phyloP scores from a whole-genome alignment of 2,113 vertebrate genomes.

The Dissostichus mawsoni region DNA sequence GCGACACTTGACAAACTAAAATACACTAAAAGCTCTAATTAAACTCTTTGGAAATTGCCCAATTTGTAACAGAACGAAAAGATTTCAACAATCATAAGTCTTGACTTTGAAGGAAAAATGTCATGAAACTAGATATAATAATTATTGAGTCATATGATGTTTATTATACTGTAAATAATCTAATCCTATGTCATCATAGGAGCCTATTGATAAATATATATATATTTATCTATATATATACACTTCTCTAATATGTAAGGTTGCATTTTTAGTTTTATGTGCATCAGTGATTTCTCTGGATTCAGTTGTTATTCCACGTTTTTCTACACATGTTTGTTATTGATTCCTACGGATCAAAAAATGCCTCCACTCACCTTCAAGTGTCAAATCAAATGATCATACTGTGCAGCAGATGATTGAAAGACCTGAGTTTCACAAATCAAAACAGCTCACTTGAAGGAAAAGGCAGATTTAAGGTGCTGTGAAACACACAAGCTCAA shows the following conservation, averaged over 20 bases:
- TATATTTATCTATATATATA: not conserved
- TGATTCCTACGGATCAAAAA: slow-evolving; percentile 28
- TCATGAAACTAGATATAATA: not conserved
- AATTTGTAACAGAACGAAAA: slow-evolving; percentile 7
- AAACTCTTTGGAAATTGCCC: not conserved
- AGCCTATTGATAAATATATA: not conserved
- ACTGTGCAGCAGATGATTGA: slow-evolving; percentile 31
- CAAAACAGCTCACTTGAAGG: slow-evolving; percentile 51
- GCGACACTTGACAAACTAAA: slow-evolving; percentile 16
- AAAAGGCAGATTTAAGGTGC: slow-evolving; percentile 39
- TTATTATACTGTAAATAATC: not conserved
- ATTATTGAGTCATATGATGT: not conserved
- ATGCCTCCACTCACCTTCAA: slow-evolving; percentile 22
- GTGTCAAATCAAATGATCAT: slow-evolving; percentile 41
- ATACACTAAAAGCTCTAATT: slow-evolving; percentile 35
- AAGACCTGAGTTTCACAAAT: slow-evolving; percentile 25
- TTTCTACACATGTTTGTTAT: slow-evolving; percentile 19
- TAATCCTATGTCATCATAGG: not conserved
- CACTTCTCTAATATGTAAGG: not conserved
- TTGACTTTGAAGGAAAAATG: not conserved
- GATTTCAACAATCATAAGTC: not conserved
- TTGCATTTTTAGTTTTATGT: not conserved
- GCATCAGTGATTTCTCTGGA: not conserved
- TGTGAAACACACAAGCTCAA: slow-evolving; percentile 21
- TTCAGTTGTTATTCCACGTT: slow-evolving; percentile 8